Conservation (phyloP, 2,888 invertebrate genomes). For the Protodeltote pygarga region DNA sequence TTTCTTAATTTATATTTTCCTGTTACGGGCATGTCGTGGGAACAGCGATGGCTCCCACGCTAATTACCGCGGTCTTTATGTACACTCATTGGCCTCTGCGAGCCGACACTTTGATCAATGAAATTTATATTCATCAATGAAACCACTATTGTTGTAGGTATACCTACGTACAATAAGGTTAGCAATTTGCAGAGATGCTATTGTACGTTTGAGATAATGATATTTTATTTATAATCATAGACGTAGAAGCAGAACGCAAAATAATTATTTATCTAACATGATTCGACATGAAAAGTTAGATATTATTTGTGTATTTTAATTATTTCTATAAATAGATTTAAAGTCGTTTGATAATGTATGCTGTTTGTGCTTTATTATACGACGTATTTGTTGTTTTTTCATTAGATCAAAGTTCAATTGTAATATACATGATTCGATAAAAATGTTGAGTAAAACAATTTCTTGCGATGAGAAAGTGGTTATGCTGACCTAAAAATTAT, state of each 20-base stretch:
- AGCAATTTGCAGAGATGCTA: conserved; percentile 55
- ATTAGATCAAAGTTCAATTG: conserved; percentile 1
- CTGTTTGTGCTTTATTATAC: background rate
- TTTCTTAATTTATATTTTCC: conserved; percentile 73
- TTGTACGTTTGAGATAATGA: conserved; percentile 50
- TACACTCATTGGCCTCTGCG: conserved; percentile 64
- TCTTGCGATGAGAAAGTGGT: conserved; percentile 9
- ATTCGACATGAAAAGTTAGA: conserved; percentile 9
- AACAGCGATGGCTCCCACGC: conserved; percentile 77
- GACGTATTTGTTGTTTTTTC: conserved; percentile 3
- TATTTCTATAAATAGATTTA: no score
- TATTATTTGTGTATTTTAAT: background rate
- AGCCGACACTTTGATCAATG: conserved; percentile 70
- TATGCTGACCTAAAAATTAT: conserved; percentile 25
- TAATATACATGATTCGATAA: no score
- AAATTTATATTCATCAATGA: conserved; percentile 76
- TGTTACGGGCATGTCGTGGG: conserved; percentile 74
- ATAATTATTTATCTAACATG: conserved; percentile 25
- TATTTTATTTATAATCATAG: conserved; percentile 43
- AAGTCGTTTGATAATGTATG: conserved; percentile 5
- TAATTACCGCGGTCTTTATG: conserved; percentile 71
- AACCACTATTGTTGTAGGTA: conserved; percentile 64
- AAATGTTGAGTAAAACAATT: conserved; percentile 6
- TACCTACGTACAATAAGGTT: conserved; percentile 56
- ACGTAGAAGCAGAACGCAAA: conserved; percentile 30